phyloP scores from a whole-genome alignment of 2,113 vertebrate genomes.

The Pelvicachromis taeniatus region DNA sequence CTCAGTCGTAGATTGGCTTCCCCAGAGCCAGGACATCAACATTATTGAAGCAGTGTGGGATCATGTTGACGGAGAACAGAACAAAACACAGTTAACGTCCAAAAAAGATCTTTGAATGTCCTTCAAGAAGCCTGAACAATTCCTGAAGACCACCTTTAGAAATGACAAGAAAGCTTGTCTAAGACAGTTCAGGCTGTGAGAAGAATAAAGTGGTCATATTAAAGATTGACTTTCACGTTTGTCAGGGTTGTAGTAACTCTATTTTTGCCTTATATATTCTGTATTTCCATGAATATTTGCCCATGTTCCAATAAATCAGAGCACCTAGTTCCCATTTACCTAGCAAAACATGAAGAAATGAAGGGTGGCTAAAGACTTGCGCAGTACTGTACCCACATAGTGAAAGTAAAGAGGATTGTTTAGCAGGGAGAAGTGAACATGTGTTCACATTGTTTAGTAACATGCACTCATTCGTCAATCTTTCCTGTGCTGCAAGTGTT shows the following conservation, averaged over 20 bases:
- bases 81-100: neutral
- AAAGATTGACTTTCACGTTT: neutral
- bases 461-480: neutral
- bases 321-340: neutral
- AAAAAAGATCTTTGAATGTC: neutral
- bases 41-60: neutral
- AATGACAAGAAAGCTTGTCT: neutral
- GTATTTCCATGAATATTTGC: neutral
- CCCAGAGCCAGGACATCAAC: neutral
- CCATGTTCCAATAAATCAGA: neutral
- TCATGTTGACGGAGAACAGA: neutral
- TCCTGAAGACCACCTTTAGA: neutral
- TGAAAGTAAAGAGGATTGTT: neutral
- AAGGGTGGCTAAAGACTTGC: neutral
- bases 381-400: neutral
- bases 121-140: accelerated
- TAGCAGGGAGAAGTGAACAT: neutral
- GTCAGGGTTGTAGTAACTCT: neutral
- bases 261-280: neutral
- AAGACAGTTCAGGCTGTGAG: too few species aligned
- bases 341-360: neutral
- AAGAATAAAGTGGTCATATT: neutral
- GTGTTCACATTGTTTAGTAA: neutral
- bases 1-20: neutral
- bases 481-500: constrained; percentile 8